A percentile compares a stretch with the other conserved stretches of the same genome.
phyloP scores from a whole-genome alignment of 2,113 vertebrate genomes.

The Melozone crissalis region DNA sequence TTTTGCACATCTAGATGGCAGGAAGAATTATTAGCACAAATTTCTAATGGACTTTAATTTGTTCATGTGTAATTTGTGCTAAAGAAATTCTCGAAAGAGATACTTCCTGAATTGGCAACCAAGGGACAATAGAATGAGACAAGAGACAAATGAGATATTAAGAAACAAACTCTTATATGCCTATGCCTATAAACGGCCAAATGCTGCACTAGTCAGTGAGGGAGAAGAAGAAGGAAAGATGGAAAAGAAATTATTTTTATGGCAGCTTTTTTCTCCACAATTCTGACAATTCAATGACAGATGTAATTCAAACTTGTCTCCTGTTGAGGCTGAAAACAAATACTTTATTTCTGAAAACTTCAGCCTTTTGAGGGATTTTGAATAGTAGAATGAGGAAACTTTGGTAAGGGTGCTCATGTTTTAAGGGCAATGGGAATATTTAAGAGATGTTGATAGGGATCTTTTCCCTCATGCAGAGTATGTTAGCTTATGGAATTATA shows the following conservation, averaged over 20 bases:
- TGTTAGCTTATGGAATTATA: background rate
- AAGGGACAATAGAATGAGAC: background rate
- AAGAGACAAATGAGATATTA: background rate
- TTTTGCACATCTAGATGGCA: background rate
- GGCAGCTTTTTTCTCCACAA: background rate
- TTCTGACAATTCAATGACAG: background rate
- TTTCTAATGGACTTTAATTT: background rate
- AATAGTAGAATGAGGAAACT: background rate
- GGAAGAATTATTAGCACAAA: background rate
- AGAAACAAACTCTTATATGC: background rate
- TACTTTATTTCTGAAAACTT: background rate
- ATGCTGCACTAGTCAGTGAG: background rate
- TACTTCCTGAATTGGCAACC: background rate
- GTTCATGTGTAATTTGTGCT: background rate
- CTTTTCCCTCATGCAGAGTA: background rate
- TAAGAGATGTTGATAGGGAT: background rate
- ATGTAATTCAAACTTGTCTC: background rate
- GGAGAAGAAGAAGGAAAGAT: background rate
- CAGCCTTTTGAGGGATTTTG: background rate
- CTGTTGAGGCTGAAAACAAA: background rate
- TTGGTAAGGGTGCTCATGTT: background rate
- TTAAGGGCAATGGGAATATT: background rate
- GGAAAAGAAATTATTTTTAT: background rate
- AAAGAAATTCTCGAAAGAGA: background rate
- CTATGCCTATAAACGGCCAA: background rate